Conservation (phyloP, 2,113 vertebrate species). For the Ictalurus furcatus region DNA sequence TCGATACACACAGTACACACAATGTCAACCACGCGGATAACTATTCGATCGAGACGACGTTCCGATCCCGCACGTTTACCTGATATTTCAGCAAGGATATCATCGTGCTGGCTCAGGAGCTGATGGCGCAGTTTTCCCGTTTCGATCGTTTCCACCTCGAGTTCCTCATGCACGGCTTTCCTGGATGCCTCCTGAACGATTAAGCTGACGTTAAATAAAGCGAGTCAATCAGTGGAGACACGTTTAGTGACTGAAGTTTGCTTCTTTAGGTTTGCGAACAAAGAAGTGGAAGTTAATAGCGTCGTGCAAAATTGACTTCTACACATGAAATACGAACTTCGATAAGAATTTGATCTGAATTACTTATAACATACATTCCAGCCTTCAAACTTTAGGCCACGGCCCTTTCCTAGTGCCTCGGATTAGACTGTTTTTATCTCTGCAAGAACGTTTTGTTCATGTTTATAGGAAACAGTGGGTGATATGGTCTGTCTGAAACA, state of each 20-base stretch:
- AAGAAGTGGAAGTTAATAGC: background rate
- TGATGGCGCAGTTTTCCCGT: conserved; percentile 74
- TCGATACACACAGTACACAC: background rate
- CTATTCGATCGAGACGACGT: background rate
- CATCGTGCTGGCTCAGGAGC: conserved; percentile 58
- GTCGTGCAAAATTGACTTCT: background rate
- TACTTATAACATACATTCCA: background rate
- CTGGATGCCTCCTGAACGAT: conserved; percentile 70
- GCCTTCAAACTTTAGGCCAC: background rate
- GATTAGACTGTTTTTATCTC: background rate
- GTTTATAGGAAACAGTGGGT: background rate
- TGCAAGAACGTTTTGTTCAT: background rate
- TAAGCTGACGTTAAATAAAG: background rate
- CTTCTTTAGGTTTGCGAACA: background rate
- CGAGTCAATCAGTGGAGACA: background rate
- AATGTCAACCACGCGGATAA: background rate
- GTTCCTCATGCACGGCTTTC: conserved; percentile 67
- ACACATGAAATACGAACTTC: background rate
- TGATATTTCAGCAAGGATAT: conserved; percentile 69
- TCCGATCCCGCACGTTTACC: conserved; percentile 57
- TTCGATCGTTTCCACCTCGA: conserved; percentile 83
- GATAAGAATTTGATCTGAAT: background rate
- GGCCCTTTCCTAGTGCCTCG: background rate
- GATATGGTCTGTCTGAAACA: background rate
- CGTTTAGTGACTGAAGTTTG: background rate